Conservation (phyloP, 2,797 vertebrate genomes). For the Mus caroli region DNA sequence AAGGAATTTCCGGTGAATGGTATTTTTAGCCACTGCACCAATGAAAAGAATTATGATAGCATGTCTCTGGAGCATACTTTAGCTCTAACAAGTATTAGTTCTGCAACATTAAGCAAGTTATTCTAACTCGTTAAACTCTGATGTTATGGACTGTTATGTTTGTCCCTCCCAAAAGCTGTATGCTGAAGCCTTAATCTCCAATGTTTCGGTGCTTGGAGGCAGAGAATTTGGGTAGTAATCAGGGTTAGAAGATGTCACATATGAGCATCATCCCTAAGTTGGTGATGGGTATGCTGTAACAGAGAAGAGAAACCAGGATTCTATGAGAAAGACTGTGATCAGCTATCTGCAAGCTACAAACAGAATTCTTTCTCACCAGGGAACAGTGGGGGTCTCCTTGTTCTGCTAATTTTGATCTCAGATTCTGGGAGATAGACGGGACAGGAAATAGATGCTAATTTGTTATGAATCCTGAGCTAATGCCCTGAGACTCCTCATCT, state of each 20-base stretch:
- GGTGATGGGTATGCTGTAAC: background rate
- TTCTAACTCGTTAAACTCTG: constrained; percentile 42
- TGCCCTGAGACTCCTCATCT: background rate
- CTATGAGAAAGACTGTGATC: background rate
- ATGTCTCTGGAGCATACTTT: background rate
- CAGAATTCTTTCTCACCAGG: background rate
- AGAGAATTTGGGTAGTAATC: background rate
- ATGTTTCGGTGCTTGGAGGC: background rate
- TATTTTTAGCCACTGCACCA: background rate
- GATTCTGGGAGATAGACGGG: background rate
- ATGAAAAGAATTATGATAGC: background rate
- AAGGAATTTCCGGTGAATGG: background rate
- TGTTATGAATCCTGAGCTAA: background rate
- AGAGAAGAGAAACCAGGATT: background rate
- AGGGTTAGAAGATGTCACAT: background rate
- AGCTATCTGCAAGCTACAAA: background rate
- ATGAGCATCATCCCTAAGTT: too few relatives aligned
- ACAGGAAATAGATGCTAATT: background rate
- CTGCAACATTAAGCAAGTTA: constrained; percentile 18
- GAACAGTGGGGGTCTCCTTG: background rate
- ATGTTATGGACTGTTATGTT: background rate
- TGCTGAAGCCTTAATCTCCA: background rate
- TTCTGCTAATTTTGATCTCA: background rate
- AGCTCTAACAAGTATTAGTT: constrained; percentile 23
- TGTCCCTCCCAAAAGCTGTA: background rate